Conservation (phyloP, 2,797 vertebrate genomes). For the Rhadinocentrus ornatus region DNA sequence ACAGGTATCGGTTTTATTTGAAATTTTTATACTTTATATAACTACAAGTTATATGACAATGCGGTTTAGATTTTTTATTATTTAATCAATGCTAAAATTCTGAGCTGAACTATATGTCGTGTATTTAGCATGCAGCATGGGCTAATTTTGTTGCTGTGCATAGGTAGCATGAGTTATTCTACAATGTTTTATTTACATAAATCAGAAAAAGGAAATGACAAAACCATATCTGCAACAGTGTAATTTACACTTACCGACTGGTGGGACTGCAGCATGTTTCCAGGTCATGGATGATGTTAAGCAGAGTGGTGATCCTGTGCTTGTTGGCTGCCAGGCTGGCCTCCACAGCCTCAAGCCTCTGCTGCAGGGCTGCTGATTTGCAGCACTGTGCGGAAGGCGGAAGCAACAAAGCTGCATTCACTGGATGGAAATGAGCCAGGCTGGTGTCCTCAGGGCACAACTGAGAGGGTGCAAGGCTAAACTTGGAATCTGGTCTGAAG, state of each 20-base stretch:
- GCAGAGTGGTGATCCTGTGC: slow-evolving; percentile 92
- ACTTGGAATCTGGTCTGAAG: slow-evolving; percentile 33
- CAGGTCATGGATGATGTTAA: slow-evolving; percentile 97
- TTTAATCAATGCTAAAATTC: background rate
- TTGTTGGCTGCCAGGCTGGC: slow-evolving; percentile 93
- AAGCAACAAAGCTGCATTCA: slow-evolving; percentile 58
- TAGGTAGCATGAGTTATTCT: background rate
- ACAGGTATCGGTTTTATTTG: background rate
- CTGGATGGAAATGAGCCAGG: slow-evolving; percentile 75
- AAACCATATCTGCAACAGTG: background rate
- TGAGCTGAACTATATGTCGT: background rate
- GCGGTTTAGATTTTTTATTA: slow-evolving; percentile 1
- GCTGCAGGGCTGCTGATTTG: slow-evolving; percentile 83
- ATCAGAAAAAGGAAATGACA: background rate
- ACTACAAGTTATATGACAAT: slow-evolving; percentile 12
- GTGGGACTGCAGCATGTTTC: slow-evolving; percentile 90
- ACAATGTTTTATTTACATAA: background rate
- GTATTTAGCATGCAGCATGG: background rate
- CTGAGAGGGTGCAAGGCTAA: slow-evolving; percentile 35
- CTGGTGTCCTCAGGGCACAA: slow-evolving; percentile 43
- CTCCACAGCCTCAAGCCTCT: slow-evolving; percentile 90
- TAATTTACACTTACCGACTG: slow-evolving; percentile 83
- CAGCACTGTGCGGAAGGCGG: slow-evolving; percentile 70
- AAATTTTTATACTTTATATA: slow-evolving; percentile 3
- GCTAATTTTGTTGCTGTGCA: background rate